Evolutionary conservation across 2,797 vertebrate genomes (phyloP).

Genomic region (Rhinichthys osculus): DNA sequence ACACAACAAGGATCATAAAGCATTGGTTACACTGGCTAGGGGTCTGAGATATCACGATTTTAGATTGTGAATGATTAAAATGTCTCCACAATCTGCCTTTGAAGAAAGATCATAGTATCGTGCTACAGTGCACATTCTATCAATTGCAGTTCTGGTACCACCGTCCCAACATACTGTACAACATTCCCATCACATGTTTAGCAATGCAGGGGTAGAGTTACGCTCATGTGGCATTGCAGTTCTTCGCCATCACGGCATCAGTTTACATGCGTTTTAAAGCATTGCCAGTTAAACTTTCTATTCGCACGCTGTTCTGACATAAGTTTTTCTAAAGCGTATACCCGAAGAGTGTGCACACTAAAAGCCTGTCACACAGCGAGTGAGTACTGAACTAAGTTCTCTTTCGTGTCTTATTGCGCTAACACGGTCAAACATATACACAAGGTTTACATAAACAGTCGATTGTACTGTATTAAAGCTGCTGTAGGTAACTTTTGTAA

Average conservation of each 20-base stretch:
- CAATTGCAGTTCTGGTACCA: not conserved
- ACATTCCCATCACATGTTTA: not conserved
- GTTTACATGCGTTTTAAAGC: not conserved
- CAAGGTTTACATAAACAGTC: too few relatives aligned
- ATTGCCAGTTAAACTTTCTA: not conserved
- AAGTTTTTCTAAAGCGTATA: too few relatives aligned
- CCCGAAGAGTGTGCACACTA: too few relatives aligned
- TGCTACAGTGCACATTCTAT: not conserved
- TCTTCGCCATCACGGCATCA: too few relatives aligned
- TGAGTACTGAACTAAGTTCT: too few relatives aligned
- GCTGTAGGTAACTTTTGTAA: too few relatives aligned
- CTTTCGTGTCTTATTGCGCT: too few relatives aligned
- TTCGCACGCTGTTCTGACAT: not conserved
- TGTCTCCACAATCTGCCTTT: not conserved
- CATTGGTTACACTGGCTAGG: not conserved
- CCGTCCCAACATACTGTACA: not conserved
- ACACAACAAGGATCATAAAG: not conserved
- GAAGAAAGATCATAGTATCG: not conserved
- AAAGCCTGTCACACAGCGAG: too few relatives aligned
- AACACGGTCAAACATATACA: too few relatives aligned
- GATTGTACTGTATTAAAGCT: too few relatives aligned
- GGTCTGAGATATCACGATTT: not conserved
- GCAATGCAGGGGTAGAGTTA: not conserved
- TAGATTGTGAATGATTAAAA: not conserved
- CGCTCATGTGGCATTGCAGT: not conserved